phyloP scores from a whole-genome alignment of 2,888 invertebrate species.

The Polydrusus cervinus region DNA sequence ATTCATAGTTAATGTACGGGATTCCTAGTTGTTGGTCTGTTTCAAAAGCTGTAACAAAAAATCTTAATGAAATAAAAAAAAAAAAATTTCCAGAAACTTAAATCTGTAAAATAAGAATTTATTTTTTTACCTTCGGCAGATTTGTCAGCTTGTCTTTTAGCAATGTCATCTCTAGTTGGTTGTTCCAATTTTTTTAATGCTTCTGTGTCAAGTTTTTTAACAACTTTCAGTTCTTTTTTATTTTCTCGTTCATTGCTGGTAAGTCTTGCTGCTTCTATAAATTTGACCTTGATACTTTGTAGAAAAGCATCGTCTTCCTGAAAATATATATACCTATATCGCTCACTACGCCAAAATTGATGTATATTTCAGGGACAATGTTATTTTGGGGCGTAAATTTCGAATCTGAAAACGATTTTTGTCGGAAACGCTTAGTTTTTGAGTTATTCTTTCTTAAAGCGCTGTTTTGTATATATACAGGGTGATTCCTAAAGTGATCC shows the following conservation, averaged over 20 bases:
- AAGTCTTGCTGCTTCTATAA: conserved; percentile 60
- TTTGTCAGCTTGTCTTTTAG: conserved; percentile 57
- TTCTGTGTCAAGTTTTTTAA: conserved; percentile 55
- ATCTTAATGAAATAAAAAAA: neutral
- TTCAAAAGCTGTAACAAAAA: conserved; percentile 56
- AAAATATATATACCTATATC: neutral
- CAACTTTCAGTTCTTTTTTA: conserved; percentile 41
- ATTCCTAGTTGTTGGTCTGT: conserved; percentile 70
- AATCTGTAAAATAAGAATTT: too few relatives aligned
- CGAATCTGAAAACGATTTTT: too few relatives aligned
- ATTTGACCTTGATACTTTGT: conserved; percentile 63
- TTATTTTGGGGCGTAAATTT: too few relatives aligned
- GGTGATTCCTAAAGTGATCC: too few relatives aligned
- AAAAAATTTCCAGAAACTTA: too few relatives aligned
- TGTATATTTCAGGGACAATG: too few relatives aligned
- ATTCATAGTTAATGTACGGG: conserved; percentile 69
- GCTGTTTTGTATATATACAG: too few relatives aligned
- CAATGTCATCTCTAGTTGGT: conserved; percentile 67
- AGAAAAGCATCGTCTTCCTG: conserved; percentile 58
- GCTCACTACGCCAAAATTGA: too few relatives aligned
- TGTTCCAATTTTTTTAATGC: conserved; percentile 67
- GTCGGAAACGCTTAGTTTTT: too few relatives aligned
- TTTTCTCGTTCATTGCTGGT: conserved; percentile 47
- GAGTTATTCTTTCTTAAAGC: too few relatives aligned
- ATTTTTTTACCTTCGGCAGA: conserved; percentile 51